Evolutionary conservation across 2,797 vertebrate genomes (phyloP).

Genomic region (Alosa sapidissima): DNA sequence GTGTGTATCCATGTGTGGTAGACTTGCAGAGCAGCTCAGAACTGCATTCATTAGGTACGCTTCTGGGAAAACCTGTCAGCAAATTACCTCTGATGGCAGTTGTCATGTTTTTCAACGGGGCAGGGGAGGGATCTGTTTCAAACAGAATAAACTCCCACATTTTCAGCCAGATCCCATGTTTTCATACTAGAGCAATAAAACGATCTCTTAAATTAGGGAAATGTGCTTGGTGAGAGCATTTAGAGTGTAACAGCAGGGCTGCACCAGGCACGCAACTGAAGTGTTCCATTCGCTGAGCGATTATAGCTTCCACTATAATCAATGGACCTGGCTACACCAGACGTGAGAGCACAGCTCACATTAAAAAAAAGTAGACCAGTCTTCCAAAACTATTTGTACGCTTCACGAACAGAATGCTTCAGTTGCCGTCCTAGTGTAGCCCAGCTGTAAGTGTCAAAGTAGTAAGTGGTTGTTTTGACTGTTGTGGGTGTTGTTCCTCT

Average conservation of each 20-base stretch:
- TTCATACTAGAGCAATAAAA: background rate
- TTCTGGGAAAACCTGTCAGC: conserved; percentile 37
- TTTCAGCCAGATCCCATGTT: background rate
- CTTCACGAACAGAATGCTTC: no score
- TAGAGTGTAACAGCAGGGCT: no score
- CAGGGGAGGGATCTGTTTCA: background rate
- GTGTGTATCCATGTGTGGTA: background rate
- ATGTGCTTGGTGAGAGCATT: background rate
- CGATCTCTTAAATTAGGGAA: background rate
- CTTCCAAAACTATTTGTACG: no score
- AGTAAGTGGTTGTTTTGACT: background rate
- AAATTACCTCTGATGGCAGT: conserved; percentile 25
- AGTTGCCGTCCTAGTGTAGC: no score
- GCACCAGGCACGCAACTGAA: no score
- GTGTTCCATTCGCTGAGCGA: no score
- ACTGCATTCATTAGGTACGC: conserved; percentile 24
- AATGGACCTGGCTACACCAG: no score
- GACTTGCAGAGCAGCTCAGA: background rate
- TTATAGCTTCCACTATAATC: no score
- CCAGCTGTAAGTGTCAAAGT: background rate
- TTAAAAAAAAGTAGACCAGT: no score
- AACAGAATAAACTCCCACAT: background rate
- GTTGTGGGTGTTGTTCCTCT: background rate
- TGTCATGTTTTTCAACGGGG: background rate
- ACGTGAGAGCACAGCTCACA: no score